Percentiles rank a stretch among this genome's conserved stretches.
phyloP scores from a whole-genome alignment of 1,140 invertebrate species.

The Formica selysi region DNA sequence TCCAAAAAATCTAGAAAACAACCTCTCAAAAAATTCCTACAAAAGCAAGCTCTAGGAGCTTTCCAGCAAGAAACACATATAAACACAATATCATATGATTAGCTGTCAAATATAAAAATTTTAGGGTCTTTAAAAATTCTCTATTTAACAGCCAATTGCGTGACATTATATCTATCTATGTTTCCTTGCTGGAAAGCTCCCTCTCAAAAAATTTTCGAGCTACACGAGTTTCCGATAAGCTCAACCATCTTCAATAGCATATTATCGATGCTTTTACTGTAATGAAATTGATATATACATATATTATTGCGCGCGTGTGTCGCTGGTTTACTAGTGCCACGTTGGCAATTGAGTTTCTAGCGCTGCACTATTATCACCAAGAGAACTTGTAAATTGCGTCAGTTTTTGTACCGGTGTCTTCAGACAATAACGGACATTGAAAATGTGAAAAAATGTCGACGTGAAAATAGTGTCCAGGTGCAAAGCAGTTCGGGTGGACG shows the following conservation, averaged over 20 bases:
- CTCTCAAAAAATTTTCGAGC: too few species aligned
- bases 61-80: too few species aligned
- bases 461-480: not conserved
- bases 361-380: not conserved
- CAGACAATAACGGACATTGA: not conserved
- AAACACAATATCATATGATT: too few species aligned
- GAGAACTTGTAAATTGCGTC: not conserved
- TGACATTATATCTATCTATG: too few species aligned
- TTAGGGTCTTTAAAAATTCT: too few species aligned
- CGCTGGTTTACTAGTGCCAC: conserved; percentile 67
- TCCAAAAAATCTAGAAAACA: too few species aligned
- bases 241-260: not conserved
- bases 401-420: not conserved
- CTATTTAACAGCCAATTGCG: too few species aligned
- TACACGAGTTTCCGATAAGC: not conserved
- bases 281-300: not conserved
- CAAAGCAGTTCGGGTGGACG: not conserved
- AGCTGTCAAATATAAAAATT: too few species aligned
- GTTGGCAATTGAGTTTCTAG: conserved; percentile 75
- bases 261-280: not conserved
- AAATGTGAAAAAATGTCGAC: not conserved
- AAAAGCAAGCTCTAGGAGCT: too few species aligned
- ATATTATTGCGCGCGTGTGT: not conserved
- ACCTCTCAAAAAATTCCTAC: too few species aligned
- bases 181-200: too few species aligned